phyloP scores from a whole-genome alignment of 2,113 vertebrate species.

The Nycticryphes semicollaris region DNA sequence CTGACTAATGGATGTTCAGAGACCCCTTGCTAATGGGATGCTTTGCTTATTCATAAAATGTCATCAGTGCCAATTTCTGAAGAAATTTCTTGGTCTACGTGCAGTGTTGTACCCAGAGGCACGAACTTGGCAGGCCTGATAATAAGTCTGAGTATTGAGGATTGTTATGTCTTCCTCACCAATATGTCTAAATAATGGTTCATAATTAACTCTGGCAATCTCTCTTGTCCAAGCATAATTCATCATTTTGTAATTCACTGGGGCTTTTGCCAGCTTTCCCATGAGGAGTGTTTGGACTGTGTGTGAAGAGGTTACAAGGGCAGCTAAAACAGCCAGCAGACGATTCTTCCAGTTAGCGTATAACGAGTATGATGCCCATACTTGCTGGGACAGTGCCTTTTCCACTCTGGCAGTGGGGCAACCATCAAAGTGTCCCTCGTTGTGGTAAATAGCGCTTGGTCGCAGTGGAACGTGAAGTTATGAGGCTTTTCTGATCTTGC shows the following conservation, averaged over 20 bases:
- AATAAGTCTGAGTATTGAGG: slow-evolving; percentile 28
- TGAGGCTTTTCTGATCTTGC: neutral
- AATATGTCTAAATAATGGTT: slow-evolving; percentile 49
- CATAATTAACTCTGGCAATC: slow-evolving; percentile 55
- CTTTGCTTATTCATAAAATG: slow-evolving; percentile 54
- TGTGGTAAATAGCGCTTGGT: neutral
- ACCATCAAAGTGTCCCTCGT: neutral
- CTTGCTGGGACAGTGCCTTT: neutral
- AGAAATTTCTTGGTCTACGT: slow-evolving; percentile 37
- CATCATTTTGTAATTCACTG: slow-evolving; percentile 38
- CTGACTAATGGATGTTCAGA: slow-evolving; percentile 36
- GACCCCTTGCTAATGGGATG: slow-evolving; percentile 39
- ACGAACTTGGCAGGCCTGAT: slow-evolving; percentile 48
- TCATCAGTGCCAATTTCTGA: slow-evolving; percentile 36
- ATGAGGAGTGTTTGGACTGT: neutral
- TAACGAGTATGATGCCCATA: neutral
- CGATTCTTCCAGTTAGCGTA: neutral
- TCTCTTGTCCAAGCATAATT: slow-evolving; percentile 42
- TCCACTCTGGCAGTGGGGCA: neutral
- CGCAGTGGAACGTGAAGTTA: neutral
- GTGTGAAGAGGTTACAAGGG: slow-evolving; percentile 25
- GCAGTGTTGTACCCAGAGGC: slow-evolving; percentile 24
- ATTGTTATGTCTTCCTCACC: slow-evolving; percentile 59
- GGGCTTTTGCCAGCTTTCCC: slow-evolving; percentile 42
- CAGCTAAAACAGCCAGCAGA: neutral